phyloP scores from a whole-genome alignment of 2,888 invertebrate genomes.

The Ophion slaviceki region DNA sequence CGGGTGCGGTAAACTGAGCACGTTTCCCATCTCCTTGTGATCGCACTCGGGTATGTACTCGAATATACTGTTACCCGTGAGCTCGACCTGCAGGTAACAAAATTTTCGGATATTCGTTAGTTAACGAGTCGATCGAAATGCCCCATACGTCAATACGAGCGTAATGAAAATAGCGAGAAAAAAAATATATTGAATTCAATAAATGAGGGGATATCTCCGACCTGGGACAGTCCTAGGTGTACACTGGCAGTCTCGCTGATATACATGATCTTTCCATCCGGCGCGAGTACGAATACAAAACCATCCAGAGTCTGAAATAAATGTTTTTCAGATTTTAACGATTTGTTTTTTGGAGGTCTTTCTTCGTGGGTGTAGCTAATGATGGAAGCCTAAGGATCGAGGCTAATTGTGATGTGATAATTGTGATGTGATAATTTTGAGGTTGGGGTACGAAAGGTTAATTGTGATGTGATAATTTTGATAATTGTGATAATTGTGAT shows the following conservation, averaged over 20 bases:
- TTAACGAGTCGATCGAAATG: slow-evolving; percentile 32
- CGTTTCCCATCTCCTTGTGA: slow-evolving; percentile 97
- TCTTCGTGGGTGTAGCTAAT: background rate
- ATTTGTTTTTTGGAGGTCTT: background rate
- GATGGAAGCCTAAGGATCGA: background rate
- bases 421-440: background rate
- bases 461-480: too few species aligned
- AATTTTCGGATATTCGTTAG: slow-evolving; percentile 69
- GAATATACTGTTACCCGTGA: slow-evolving; percentile 98
- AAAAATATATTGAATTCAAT: slow-evolving; percentile 51
- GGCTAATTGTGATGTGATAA: slow-evolving; percentile 7
- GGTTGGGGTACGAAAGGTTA: too few species aligned
- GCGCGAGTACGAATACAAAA: slow-evolving; percentile 98
- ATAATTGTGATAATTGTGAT: too few species aligned
- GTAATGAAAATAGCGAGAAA: background rate
- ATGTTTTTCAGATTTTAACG: background rate
- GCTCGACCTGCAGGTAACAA: slow-evolving; percentile 91
- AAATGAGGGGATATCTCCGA: slow-evolving; percentile 82
- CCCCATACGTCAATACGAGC: slow-evolving; percentile 22
- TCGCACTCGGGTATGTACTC: slow-evolving; percentile 98
- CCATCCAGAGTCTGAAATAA: slow-evolving; percentile 93
- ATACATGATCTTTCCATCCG: slow-evolving; percentile 99
- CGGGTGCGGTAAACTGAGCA: slow-evolving; percentile 86
- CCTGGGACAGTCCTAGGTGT: slow-evolving; percentile 98
- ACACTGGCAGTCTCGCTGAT: slow-evolving; percentile 99